Evolutionary conservation across 2,113 vertebrate genomes (phyloP).

Genomic region (Apistogramma diplotaenia): DNA sequence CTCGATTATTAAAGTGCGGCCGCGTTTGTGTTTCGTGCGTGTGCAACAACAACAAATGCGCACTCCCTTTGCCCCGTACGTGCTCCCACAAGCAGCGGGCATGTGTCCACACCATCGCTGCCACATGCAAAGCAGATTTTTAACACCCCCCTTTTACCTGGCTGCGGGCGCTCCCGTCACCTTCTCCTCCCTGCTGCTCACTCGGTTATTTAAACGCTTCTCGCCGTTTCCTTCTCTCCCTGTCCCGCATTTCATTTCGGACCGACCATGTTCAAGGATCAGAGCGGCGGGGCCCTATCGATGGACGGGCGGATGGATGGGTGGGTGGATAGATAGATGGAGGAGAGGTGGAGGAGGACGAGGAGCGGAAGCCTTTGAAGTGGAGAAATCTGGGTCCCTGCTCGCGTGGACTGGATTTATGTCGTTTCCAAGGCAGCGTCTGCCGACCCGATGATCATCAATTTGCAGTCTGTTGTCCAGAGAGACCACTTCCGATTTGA

Average conservation of each 20-base stretch:
- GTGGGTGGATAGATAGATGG: not conserved
- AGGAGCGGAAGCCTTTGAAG: constrained; percentile 63
- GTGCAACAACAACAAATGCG: constrained; percentile 45
- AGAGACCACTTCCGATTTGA: not conserved
- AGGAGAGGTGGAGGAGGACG: not conserved
- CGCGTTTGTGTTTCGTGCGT: constrained; percentile 1
- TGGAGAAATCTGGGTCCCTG: constrained; percentile 56
- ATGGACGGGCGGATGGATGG: not conserved
- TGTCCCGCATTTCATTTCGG: constrained; percentile 28
- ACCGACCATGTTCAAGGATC: constrained; percentile 24
- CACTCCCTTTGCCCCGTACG: not conserved
- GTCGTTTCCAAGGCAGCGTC: constrained; percentile 75
- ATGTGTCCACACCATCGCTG: constrained; percentile 13
- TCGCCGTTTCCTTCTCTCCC: not conserved
- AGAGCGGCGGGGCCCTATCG: not conserved
- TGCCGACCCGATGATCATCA: constrained; percentile 19
- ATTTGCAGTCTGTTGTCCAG: accelerated
- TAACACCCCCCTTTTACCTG: constrained; percentile 41
- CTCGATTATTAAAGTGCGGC: not conserved
- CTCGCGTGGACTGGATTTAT: constrained; percentile 57
- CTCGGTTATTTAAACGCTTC: not conserved
- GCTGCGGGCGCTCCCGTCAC: not conserved
- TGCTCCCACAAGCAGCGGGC: constrained; percentile 4
- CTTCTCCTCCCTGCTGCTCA: not conserved
- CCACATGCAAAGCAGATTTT: constrained; percentile 24